phyloP scores from a whole-genome alignment of 2,113 vertebrate species.

The Anas platyrhynchos region DNA sequence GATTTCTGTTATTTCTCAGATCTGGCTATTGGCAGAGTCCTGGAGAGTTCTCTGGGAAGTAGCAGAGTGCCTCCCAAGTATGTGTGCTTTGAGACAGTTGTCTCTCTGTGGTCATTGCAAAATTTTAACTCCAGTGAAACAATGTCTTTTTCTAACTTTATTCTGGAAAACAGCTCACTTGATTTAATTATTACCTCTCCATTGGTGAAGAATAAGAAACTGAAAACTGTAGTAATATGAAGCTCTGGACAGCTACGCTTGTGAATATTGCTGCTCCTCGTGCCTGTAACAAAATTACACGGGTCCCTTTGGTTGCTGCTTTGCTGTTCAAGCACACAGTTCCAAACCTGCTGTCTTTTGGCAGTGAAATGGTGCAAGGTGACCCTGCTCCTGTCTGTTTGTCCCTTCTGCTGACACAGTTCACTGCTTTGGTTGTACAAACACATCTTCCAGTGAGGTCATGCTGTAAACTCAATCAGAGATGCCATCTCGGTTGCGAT shows the following conservation, averaged over 20 bases:
- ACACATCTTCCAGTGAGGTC: background rate
- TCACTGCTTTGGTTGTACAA: background rate
- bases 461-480: background rate
- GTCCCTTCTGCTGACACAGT: rapidly evolving
- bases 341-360: rapidly evolving
- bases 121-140: background rate
- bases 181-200: background rate
- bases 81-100: rapidly evolving
- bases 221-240: background rate
- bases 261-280: rapidly evolving
- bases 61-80: background rate
- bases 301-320: rapidly evolving
- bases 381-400: background rate
- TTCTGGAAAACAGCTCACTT: background rate
- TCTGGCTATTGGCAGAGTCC: background rate
- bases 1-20: background rate
- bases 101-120: background rate
- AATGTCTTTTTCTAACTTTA: background rate
- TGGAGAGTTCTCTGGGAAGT: rapidly evolving
- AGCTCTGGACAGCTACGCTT: rapidly evolving
- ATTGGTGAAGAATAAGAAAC: background rate
- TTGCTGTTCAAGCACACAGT: rapidly evolving
- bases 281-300: rapidly evolving
- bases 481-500: rapidly evolving
- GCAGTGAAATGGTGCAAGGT: rapidly evolving